Evolutionary conservation across 2,888 invertebrate genomes (phyloP), one percentile per base, ranked within the genome.

Genomic region (Nomada fucata): DNA sequence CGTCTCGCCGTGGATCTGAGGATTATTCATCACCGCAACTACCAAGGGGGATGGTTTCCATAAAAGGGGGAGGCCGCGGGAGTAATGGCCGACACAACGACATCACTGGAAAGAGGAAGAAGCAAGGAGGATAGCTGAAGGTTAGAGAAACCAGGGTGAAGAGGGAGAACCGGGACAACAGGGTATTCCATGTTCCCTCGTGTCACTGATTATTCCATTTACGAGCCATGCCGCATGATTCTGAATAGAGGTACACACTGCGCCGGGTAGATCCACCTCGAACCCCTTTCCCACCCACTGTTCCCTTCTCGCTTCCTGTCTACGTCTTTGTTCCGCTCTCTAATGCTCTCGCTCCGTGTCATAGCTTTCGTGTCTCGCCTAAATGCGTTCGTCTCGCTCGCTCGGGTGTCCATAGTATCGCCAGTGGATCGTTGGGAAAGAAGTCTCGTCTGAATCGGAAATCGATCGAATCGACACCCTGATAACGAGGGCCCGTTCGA

Each of bases 161-260:
- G 79, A 83, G 77, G 72, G 79, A 74, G 79, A 82, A 87, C 83
- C 84, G 85, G 87, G 89, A 90, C 90, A 91, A 91, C 88, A 86
- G 89, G 87, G 89, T 89, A 89, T 89, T 89, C 89, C 87, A 73
- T 89, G 89, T 88, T 90, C 90, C 88, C 90, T 88, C 91, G 90
- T 91, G 90, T 91, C 91, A 90, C 92, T 91, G 91, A 92, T 92
- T 91, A 92, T 92, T 92, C 91, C 91, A 91, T 91, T 92, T 91
- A 89, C 89, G 85, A 90, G 86, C 87, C 88, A 86, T 88, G 89
- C 90, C 87, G 89, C 88, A 88, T 88, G 89, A 90, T 87, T 91
- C 87, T 91, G 90, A 91, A 91, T 91, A 89, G 88, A 74, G 85
- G 83, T 88, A 79, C 89, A 86, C 85, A 80, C 80, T 76, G 81